Evolutionary conservation across 1,140 invertebrate genomes (phyloP).

Genomic region (Drosophila guanche): DNA sequence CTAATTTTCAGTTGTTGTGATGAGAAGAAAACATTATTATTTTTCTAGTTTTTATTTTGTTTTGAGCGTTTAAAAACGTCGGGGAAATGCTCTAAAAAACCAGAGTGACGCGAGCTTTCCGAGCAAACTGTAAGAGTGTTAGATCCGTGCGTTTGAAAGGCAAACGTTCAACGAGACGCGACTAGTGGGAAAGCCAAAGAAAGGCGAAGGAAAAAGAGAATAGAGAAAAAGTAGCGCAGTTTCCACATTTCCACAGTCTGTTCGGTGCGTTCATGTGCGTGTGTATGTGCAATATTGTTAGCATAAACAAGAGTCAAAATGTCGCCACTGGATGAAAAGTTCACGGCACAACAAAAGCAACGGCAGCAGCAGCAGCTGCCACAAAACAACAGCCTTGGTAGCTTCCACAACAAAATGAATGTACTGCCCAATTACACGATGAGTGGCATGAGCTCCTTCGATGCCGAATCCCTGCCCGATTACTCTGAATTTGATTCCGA

Average conservation of each 20-base stretch:
- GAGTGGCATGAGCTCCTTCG: conserved; percentile 84
- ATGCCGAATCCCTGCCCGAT: conserved; percentile 85
- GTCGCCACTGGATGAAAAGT: conserved; percentile 33
- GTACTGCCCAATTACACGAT: conserved; percentile 74
- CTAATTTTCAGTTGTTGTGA: conserved; percentile 32
- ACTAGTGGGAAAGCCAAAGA: conserved; percentile 31
- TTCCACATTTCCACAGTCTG: conserved; percentile 10
- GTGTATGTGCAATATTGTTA: conserved; percentile 41
- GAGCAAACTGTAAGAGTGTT: conserved; percentile 61
- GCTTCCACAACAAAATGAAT: conserved; percentile 69
- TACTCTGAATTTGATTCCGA: conserved; percentile 86
- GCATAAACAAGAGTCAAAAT: conserved; percentile 49
- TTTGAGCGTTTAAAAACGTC: conserved; percentile 56
- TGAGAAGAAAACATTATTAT: conserved; percentile 69
- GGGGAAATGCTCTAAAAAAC: conserved; percentile 14
- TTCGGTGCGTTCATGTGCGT: conserved; percentile 25
- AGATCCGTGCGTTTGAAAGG: conserved; percentile 10
- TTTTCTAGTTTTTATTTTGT: conserved; percentile 75
- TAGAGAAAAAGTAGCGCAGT: conserved; percentile 71
- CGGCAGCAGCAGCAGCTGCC: conserved; percentile 46
- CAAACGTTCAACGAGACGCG: conserved; percentile 1
- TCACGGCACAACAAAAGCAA: conserved; percentile 38
- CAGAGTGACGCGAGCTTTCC: conserved; percentile 23
- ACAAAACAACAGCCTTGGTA: conserved; percentile 60
- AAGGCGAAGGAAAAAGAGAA: conserved; percentile 71